phyloP scores from a whole-genome alignment of 2,888 invertebrate species.

The Drosophila robusta region DNA sequence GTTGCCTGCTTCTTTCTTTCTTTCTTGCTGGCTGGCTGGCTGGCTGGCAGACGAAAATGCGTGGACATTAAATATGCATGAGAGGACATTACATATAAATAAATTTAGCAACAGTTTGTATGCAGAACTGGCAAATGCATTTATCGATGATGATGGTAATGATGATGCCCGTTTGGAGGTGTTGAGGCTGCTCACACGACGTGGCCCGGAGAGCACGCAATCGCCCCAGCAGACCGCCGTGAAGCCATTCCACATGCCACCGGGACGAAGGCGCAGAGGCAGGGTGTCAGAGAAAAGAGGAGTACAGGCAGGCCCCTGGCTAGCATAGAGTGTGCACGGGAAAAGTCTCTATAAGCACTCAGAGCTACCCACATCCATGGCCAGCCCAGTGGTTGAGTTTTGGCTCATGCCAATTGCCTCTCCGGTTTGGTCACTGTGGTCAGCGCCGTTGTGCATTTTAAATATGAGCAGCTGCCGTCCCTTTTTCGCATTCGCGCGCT shows the following conservation, averaged over 20 bases:
- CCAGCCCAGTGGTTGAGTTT: slow-evolving; percentile 11
- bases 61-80: slow-evolving; percentile 81
- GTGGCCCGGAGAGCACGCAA: slow-evolving; percentile 58
- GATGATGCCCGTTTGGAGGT: slow-evolving; percentile 75
- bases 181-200: slow-evolving; percentile 69
- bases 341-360: slow-evolving; percentile 15
- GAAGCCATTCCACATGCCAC: slow-evolving; percentile 62
- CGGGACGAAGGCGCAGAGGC: too few relatives aligned
- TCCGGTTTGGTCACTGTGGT: slow-evolving; percentile 48
- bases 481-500: slow-evolving; percentile 6
- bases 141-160: slow-evolving; percentile 77
- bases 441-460: slow-evolving; percentile 70
- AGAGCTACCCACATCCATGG: slow-evolving; percentile 3
- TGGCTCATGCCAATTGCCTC: slow-evolving; percentile 42
- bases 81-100: slow-evolving; percentile 81
- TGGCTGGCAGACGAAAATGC: slow-evolving; percentile 56
- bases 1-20: slow-evolving; percentile 3
- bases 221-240: slow-evolving; percentile 64
- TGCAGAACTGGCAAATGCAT: slow-evolving; percentile 76
- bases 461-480: slow-evolving; percentile 66
- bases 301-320: too few relatives aligned
- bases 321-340: slow-evolving; percentile 16
- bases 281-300: not conserved
- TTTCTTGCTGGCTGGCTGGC: not conserved
- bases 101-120: slow-evolving; percentile 81